Conservation (phyloP, 2,113 vertebrate genomes). For the Phaethon lepturus region DNA sequence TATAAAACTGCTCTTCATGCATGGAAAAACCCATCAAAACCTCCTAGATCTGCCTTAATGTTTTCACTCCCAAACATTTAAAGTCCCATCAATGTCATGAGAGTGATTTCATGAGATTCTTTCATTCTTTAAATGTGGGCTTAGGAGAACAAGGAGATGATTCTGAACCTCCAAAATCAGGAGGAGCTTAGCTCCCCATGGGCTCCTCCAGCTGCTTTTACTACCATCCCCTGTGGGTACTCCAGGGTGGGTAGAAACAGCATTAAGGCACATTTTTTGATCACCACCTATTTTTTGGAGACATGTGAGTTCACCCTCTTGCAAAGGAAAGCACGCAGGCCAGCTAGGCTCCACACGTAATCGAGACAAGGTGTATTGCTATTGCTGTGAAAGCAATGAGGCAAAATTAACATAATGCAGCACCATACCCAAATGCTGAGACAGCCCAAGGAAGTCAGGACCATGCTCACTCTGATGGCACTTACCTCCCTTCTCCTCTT, state of each 20-base stretch:
- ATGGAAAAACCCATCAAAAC: not conserved
- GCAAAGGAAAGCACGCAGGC: not conserved
- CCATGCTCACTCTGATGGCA: rapidly evolving
- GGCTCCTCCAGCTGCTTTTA: not conserved
- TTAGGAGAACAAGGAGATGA: not conserved
- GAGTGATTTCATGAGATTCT: not conserved
- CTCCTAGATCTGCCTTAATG: not conserved
- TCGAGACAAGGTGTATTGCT: rapidly evolving
- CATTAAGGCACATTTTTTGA: not conserved
- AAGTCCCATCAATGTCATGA: not conserved
- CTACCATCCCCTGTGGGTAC: not conserved
- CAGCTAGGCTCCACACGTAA: not conserved
- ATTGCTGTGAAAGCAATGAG: not conserved
- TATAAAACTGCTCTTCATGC: not conserved
- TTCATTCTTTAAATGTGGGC: not conserved
- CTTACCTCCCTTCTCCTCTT: not conserved
- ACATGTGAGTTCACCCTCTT: not conserved
- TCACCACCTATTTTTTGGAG: not conserved
- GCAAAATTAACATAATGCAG: not conserved
- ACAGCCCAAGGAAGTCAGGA: not conserved
- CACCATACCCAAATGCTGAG: not conserved
- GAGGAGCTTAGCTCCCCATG: not conserved
- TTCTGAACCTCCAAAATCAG: not conserved
- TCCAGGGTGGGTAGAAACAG: not conserved
- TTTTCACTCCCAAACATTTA: not conserved